These are phyloP conservation scores for Megalops cyprinoides DNA, from an alignment of 2,797 vertebrate species.

Conservation along the genomic window DNA sequence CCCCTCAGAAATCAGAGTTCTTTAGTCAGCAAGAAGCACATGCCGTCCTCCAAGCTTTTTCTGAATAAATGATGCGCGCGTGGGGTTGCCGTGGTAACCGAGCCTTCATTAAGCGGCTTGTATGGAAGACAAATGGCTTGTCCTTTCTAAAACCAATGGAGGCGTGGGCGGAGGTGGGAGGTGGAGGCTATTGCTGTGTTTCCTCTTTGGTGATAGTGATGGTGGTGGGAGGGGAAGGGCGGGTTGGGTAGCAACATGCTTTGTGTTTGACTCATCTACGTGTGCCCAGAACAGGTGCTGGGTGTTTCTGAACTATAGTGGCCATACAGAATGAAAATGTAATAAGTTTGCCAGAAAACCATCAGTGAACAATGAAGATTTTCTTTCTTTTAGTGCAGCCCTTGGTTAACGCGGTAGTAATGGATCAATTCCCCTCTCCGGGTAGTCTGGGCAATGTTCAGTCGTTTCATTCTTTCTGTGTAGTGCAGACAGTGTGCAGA, in stretches of 20 bases:
- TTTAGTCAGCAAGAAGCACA: conserved; percentile 38
- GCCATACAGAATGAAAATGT: not conserved
- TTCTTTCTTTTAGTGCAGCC: not conserved
- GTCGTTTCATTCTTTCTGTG: not conserved
- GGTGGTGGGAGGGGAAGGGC: not conserved
- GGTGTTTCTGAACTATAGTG: not conserved
- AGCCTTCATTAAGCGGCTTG: conserved; percentile 41
- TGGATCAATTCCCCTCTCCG: not conserved
- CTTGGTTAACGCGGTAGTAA: not conserved
- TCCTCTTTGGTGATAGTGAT: not conserved
- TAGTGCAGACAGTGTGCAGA: not conserved
- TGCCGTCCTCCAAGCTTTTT: conserved; percentile 31
- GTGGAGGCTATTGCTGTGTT: conserved; percentile 23
- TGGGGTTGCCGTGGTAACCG: conserved; percentile 48
- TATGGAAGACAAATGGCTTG: conserved; percentile 34
- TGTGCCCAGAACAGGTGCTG: not conserved
- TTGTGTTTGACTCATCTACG: not conserved
- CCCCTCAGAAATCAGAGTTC: not conserved
- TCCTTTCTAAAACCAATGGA: conserved; percentile 31
- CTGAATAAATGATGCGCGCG: conserved; percentile 49
- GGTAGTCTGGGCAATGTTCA: not conserved
- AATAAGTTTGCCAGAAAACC: not conserved
- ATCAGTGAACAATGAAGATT: not conserved
- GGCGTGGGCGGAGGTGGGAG: conserved; percentile 20
- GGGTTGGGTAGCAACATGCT: not conserved